Evolutionary conservation across 2,113 vertebrate species (phyloP), one percentile per base, ranked within the genome.

Genomic region (Oryzias javanicus): DNA sequence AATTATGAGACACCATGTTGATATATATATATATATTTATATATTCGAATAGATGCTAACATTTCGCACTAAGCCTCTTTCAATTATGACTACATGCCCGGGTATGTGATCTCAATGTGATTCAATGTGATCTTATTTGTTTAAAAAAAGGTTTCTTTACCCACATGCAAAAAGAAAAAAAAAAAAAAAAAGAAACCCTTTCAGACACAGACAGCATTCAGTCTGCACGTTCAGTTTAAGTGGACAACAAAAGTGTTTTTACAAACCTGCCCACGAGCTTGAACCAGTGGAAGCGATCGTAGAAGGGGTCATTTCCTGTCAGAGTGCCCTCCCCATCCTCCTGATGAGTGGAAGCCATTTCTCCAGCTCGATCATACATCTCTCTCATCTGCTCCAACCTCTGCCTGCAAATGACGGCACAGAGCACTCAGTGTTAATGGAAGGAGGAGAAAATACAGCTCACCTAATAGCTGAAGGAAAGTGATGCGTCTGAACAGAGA

Each of bases 251-350:
- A 13, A 4, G 19, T 48, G 20, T 27, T 51, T 3, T 52, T 56
- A 83, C 85, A 81, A 93, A 99, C 97, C 97, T 99, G 51, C 97
- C 97, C 5, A 99, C 96, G 0, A 99, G 91, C 80, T 98, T 98
- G 89, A 99, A 99, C 97, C 97, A 99, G 65, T 98, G 96, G 82
- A 99, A 99, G 6, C 97, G 95, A 74, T 99, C 97, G 1, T 99
- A 99, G 80, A 99, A 99, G 0, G 97, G 97, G 74, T 99, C 97
- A 0, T 91, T 98, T 86, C 97, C 97, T 0, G 94, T 98, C 88
- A 98, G 74, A 0, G 89, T 15, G 45, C 91, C 72, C 27, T 99
- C 97, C 0, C 75, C 75, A 1, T 97, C 96, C 0, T 98, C 97
- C 62, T 93, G 94, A 6, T 86, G 42, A 0, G 61, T 56, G 0